A percentile compares a stretch with the other conserved stretches of the same genome.
Conservation (phyloP, 2,888 invertebrate species). For the Cyclophora punctaria region DNA sequence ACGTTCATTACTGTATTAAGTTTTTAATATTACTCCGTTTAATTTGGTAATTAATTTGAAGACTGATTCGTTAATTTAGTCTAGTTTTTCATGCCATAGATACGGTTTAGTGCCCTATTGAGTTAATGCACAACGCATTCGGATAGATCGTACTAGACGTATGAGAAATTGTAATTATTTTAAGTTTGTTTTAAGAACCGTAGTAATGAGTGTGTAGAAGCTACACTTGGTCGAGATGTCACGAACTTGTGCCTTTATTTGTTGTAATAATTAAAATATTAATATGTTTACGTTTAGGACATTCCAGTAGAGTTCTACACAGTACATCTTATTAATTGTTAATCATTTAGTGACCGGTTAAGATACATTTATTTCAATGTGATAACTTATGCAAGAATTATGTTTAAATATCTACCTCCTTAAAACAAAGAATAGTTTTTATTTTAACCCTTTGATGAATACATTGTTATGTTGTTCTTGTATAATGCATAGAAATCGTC, state of each 20-base stretch:
- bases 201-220: slow-evolving; percentile 50
- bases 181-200: slow-evolving; percentile 29
- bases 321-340: too few relatives aligned
- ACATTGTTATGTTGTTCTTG: slow-evolving; percentile 14
- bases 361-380: too few relatives aligned
- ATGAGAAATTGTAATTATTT: slow-evolving; percentile 37
- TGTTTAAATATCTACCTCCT: too few relatives aligned
- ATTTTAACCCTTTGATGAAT: too few relatives aligned
- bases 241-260: slow-evolving; percentile 69
- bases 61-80: slow-evolving; percentile 76
- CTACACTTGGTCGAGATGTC: slow-evolving; percentile 49
- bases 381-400: too few relatives aligned
- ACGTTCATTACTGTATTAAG: slow-evolving; percentile 11
- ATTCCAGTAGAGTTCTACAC: slow-evolving; percentile 50
- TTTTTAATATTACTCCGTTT: slow-evolving; percentile 47
- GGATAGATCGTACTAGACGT: slow-evolving; percentile 16
- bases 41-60: slow-evolving; percentile 65
- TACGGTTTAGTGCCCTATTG: slow-evolving; percentile 37
- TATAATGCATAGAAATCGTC: slow-evolving; percentile 1
- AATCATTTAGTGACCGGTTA: too few relatives aligned
- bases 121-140: slow-evolving; percentile 34
- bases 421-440: too few relatives aligned
- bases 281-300: slow-evolving; percentile 38
- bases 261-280: slow-evolving; percentile 45
- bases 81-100: slow-evolving; percentile 75